Evolutionary conservation across 2,797 vertebrate genomes (phyloP).

Genomic region (Oryzias sinensis): DNA sequence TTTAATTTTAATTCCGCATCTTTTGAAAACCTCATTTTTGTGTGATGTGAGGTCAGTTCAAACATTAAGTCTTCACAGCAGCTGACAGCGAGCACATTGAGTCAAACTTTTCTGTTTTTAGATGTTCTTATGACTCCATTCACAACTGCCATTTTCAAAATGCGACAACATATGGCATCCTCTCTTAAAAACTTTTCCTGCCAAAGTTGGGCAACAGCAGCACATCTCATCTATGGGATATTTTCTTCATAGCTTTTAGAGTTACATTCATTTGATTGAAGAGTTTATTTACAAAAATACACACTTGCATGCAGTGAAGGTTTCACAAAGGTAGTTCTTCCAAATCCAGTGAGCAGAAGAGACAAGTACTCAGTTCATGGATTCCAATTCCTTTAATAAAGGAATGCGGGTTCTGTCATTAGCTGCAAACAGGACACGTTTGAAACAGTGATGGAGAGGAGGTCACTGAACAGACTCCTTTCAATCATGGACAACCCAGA

Average conservation of each 20-base stretch:
- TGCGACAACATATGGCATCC: conserved; percentile 18
- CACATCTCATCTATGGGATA: no score
- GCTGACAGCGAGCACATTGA: conserved; percentile 6
- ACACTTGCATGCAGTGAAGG: neutral
- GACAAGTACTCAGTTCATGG: conserved; percentile 14
- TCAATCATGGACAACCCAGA: no score
- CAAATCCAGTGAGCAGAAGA: neutral
- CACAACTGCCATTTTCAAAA: conserved; percentile 20
- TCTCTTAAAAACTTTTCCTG: conserved; percentile 6
- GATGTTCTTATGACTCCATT: conserved; percentile 13
- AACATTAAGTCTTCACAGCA: conserved; percentile 13
- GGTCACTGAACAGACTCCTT: no score
- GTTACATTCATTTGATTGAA: no score
- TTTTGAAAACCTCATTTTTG: conserved; percentile 38
- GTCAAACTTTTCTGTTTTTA: conserved; percentile 9
- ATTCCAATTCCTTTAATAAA: no score
- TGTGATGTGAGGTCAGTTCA: conserved; percentile 14
- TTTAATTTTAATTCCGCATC: conserved; percentile 59
- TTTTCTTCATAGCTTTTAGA: no score
- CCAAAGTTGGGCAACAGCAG: neutral
- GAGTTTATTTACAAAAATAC: neutral
- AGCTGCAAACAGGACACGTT: no score
- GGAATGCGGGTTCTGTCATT: no score
- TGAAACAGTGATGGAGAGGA: no score
- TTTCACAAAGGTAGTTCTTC: neutral